Evolutionary conservation across 2,888 invertebrate genomes (phyloP).

Genomic region (Melitaea athalia): DNA sequence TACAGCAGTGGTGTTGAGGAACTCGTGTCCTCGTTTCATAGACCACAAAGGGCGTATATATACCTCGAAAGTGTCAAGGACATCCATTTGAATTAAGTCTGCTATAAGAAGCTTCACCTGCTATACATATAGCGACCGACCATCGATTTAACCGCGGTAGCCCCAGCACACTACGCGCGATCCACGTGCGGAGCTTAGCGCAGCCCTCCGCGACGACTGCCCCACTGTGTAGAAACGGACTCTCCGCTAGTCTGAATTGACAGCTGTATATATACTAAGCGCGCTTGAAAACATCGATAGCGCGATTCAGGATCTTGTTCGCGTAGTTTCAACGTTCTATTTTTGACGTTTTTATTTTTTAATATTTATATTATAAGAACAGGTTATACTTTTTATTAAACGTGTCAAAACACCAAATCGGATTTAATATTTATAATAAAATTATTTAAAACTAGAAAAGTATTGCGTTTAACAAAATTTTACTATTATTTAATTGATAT

Average conservation of each 20-base stretch:
- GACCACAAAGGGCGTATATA: background rate
- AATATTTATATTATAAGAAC: too few relatives aligned
- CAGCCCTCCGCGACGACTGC: constrained; percentile 49
- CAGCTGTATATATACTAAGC: constrained; percentile 43
- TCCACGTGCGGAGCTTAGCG: constrained; percentile 44
- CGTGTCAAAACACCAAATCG: too few relatives aligned
- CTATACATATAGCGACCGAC: background rate
- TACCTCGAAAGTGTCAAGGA: constrained; percentile 1
- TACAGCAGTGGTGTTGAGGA: constrained; percentile 17
- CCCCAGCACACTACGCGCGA: constrained; percentile 5
- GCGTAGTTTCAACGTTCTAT: background rate
- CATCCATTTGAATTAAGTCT: background rate
- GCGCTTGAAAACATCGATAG: constrained; percentile 43
- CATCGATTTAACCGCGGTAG: constrained; percentile 26
- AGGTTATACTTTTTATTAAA: too few relatives aligned
- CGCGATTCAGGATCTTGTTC: constrained; percentile 48
- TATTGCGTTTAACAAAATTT: too few relatives aligned
- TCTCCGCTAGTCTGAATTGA: constrained; percentile 32
- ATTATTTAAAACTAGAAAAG: too few relatives aligned
- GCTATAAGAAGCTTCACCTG: constrained; percentile 5
- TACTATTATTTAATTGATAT: too few relatives aligned
- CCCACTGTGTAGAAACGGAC: constrained; percentile 59
- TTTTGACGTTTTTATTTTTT: background rate
- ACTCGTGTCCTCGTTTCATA: constrained; percentile 5
- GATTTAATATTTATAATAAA: too few relatives aligned